Percentiles rank a stretch among this genome's conserved stretches.
Evolutionary conservation across 2,888 invertebrate species (phyloP).

Genomic region (Linnaemya vulpina): DNA sequence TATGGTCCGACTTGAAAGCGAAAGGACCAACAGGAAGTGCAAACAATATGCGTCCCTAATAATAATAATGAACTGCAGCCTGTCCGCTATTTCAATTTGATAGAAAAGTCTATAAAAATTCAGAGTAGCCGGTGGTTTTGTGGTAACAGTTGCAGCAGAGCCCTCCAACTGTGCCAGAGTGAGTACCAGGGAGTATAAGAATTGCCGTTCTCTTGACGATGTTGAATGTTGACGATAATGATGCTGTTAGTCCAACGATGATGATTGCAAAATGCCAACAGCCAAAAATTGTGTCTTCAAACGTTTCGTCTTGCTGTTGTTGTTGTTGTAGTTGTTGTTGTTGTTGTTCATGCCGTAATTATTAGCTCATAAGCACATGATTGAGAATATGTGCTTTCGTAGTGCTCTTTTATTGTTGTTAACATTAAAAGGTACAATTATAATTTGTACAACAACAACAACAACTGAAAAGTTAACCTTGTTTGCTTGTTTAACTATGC

Average conservation of each 20-base stretch:
- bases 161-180: not conserved
- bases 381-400: slow-evolving; percentile 17
- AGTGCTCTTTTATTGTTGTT: slow-evolving; percentile 33
- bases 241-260: slow-evolving; percentile 20
- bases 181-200: not conserved
- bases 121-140: too few species aligned
- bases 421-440: slow-evolving; percentile 42
- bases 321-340: too few species aligned
- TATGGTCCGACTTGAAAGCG: too few species aligned
- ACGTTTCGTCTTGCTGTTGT: slow-evolving; percentile 7
- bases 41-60: too few species aligned
- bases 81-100: too few species aligned
- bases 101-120: too few species aligned
- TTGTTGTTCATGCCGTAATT: slow-evolving; percentile 8
- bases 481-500: slow-evolving; percentile 46
- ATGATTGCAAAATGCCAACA: slow-evolving; percentile 31
- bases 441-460: slow-evolving; percentile 60
- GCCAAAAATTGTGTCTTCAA: slow-evolving; percentile 16
- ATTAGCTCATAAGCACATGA: not conserved
- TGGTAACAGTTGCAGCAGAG: too few species aligned
- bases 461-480: slow-evolving; percentile 62
- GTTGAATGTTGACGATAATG: slow-evolving; percentile 28
- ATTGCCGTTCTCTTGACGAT: slow-evolving; percentile 29
- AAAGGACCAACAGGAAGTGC: too few species aligned
- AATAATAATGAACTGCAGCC: too few species aligned